Conservation (phyloP, 2,888 invertebrate species). For the Ochlodes sylvanus region DNA sequence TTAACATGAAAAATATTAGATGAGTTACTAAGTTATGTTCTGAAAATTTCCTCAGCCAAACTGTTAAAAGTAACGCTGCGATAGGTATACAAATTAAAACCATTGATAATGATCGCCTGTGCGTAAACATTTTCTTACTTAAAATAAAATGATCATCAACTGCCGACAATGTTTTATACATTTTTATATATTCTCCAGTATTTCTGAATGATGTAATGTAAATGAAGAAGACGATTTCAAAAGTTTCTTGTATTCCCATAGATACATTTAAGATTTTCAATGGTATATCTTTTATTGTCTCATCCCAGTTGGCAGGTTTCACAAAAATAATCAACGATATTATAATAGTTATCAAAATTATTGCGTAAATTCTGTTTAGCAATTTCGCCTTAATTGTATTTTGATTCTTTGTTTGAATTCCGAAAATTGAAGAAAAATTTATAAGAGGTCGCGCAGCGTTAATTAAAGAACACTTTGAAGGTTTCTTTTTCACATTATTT, state of each 20-base stretch:
- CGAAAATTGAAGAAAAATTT: slow-evolving; percentile 55
- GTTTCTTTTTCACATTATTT: slow-evolving; percentile 35
- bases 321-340: slow-evolving; percentile 44
- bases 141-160: slow-evolving; percentile 55
- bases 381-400: slow-evolving; percentile 46
- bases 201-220: slow-evolving; percentile 53
- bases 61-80: slow-evolving; percentile 44
- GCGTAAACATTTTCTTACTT: slow-evolving; percentile 48
- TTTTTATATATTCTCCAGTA: slow-evolving; percentile 49
- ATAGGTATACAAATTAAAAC: slow-evolving; percentile 49
- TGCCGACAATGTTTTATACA: slow-evolving; percentile 56
- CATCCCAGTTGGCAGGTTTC: slow-evolving; percentile 53
- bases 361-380: slow-evolving; percentile 51
- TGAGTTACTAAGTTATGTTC: slow-evolving; percentile 52
- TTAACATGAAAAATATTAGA: slow-evolving; percentile 52
- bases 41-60: slow-evolving; percentile 50
- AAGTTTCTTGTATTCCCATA: slow-evolving; percentile 48
- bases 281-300: slow-evolving; percentile 57
- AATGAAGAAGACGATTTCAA: slow-evolving; percentile 55
- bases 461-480: slow-evolving; percentile 47
- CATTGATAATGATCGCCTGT: slow-evolving; percentile 49
- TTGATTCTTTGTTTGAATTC: slow-evolving; percentile 53
- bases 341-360: slow-evolving; percentile 48
- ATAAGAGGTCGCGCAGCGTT: slow-evolving; percentile 58
- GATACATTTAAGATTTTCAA: slow-evolving; percentile 59